Conservation (phyloP, 2,113 vertebrate genomes). For the Dipodomys stephensi region DNA sequence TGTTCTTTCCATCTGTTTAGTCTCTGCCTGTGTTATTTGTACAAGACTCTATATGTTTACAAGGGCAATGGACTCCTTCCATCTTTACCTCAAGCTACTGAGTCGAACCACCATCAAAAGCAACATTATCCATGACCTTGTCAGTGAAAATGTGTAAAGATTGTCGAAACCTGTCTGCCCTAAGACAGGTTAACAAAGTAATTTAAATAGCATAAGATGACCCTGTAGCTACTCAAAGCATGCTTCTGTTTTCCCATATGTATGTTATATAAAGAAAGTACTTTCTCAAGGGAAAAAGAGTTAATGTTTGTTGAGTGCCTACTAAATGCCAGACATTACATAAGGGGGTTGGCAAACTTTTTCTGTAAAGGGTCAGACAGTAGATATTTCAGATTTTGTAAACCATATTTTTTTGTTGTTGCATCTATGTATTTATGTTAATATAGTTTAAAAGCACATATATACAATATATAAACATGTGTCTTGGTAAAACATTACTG, state of each 20-base stretch:
- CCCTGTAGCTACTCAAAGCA: constrained; percentile 62
- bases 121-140: constrained; percentile 77
- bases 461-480: constrained; percentile 4
- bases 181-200: constrained; percentile 66
- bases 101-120: constrained; percentile 67
- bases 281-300: constrained; percentile 64
- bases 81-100: constrained; percentile 51
- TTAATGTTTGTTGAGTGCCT: constrained; percentile 69
- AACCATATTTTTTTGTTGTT: neutral
- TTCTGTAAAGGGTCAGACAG: constrained; percentile 23
- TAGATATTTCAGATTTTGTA: constrained; percentile 52
- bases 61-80: constrained; percentile 59
- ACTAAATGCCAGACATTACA: constrained; percentile 69
- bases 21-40: constrained; percentile 75
- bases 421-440: neutral
- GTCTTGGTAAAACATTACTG: constrained; percentile 39
- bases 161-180: constrained; percentile 58
- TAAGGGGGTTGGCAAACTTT: constrained; percentile 46
- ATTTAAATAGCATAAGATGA: constrained; percentile 78
- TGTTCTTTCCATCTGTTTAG: constrained; percentile 70
- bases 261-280: constrained; percentile 67
- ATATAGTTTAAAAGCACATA: neutral
- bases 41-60: constrained; percentile 70
- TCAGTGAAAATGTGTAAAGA: constrained; percentile 67
- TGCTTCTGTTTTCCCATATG: constrained; percentile 60